A percentile compares a stretch with the other conserved stretches of the same genome.
phyloP scores from a whole-genome alignment of 2,797 vertebrate species.

The Acanthopagrus latus region DNA sequence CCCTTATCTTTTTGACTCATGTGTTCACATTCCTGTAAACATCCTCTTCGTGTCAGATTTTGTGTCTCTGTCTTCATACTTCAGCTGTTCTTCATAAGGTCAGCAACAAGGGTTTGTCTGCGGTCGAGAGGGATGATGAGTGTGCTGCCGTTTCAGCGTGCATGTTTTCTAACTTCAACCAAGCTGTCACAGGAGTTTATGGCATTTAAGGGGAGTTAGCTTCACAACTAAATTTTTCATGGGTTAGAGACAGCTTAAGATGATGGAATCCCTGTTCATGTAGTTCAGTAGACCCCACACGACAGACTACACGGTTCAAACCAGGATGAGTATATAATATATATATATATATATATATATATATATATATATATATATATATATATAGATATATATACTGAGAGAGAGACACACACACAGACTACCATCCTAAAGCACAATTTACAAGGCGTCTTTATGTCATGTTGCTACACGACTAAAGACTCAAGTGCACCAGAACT shows the following conservation, averaged over 20 bases:
- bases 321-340: background rate
- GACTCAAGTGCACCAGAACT: background rate
- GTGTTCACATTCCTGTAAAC: background rate
- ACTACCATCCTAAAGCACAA: background rate
- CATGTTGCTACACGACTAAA: background rate
- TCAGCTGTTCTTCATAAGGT: background rate
- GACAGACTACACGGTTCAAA: conserved; percentile 3
- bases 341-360: background rate
- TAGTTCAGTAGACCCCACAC: background rate
- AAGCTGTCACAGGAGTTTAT: conserved; percentile 18
- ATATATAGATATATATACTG: background rate
- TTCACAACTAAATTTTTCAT: conserved; percentile 5
- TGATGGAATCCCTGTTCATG: conserved; percentile 1
- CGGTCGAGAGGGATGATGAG: conserved; percentile 37
- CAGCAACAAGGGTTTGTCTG: conserved; percentile 13
- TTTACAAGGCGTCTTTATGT: background rate
- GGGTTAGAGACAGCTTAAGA: background rate
- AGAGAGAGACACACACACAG: background rate
- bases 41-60: background rate
- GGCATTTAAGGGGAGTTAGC: background rate
- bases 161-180: conserved; percentile 1
- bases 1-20: background rate
- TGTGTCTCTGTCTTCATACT: background rate
- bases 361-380: background rate
- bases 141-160: conserved; percentile 22